phyloP scores from a whole-genome alignment of 92 coral and sea anemone species.

The Porites lobata region DNA sequence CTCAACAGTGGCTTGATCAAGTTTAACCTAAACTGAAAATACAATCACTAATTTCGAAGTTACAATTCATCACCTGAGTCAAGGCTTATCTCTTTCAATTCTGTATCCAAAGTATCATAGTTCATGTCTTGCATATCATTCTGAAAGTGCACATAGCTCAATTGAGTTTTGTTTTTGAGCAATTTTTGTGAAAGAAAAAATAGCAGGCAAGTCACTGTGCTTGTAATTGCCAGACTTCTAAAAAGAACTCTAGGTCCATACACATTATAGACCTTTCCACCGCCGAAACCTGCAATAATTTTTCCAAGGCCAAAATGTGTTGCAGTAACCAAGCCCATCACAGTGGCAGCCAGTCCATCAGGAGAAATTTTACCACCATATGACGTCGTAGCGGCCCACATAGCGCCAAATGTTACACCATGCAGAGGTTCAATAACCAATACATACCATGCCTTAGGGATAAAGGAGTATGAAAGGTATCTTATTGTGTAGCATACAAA shows the following conservation, averaged over 20 bases:
- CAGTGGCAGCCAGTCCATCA: conserved; percentile 64
- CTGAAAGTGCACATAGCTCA: conserved; percentile 16
- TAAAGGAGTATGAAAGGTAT: conserved; percentile 59
- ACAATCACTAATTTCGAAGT: not conserved
- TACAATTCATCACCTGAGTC: conserved; percentile 18
- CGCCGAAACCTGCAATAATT: conserved; percentile 61
- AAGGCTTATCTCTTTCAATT: conserved; percentile 9
- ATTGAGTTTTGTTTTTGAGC: conserved; percentile 23
- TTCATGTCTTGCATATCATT: conserved; percentile 18
- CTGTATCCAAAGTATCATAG: conserved; percentile 21
- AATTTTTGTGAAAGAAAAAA: conserved; percentile 50
- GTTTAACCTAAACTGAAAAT: not conserved
- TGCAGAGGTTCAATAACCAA: conserved; percentile 63
- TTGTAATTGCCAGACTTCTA: conserved; percentile 51
- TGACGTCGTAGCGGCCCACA: conserved; percentile 76
- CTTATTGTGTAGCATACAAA: conserved; percentile 58
- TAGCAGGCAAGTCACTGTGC: conserved; percentile 35
- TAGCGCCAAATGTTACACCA: conserved; percentile 69
- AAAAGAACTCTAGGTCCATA: conserved; percentile 63
- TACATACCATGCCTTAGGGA: conserved; percentile 63
- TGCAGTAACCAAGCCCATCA: conserved; percentile 56
- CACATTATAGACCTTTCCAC: conserved; percentile 50
- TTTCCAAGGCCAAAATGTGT: conserved; percentile 64
- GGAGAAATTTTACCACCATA: conserved; percentile 64
- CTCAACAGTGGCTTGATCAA: not conserved